phyloP scores from a whole-genome alignment of 2,797 vertebrate genomes.

The Falco cherrug region DNA sequence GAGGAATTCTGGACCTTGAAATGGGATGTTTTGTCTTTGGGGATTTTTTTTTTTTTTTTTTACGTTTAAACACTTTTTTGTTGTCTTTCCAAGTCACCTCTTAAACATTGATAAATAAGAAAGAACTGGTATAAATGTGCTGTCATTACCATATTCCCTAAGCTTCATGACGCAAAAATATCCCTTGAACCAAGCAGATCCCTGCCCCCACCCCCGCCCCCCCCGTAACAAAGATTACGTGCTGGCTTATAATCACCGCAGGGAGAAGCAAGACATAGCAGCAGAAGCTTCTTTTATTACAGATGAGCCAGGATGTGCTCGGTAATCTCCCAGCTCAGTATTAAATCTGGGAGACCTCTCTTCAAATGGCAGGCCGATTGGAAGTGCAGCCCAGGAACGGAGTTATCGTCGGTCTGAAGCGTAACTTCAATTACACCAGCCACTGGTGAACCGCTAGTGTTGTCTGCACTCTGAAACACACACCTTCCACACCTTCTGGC shows the following conservation, averaged over 20 bases:
- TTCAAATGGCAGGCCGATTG: slow-evolving; percentile 34
- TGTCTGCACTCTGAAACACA: neutral
- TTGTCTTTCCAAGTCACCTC: neutral
- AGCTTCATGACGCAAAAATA: neutral
- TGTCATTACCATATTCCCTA: neutral
- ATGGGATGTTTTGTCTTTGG: neutral
- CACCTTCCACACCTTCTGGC: neutral
- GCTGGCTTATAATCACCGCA: neutral
- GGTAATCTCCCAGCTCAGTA: neutral
- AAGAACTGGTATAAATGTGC: neutral
- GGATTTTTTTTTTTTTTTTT: neutral
- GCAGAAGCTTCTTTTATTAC: neutral
- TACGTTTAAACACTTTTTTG: neutral
- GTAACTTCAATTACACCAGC: neutral
- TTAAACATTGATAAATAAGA: neutral
- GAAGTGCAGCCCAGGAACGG: neutral
- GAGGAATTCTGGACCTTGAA: neutral
- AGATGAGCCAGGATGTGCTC: neutral
- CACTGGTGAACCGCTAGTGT: neutral
- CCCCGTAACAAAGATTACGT: neutral
- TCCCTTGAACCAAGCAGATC: neutral
- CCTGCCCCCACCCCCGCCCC: neutral
- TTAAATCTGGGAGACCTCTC: slow-evolving; percentile 31
- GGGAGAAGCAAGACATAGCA: neutral
- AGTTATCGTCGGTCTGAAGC: fast-evolving